Conservation (phyloP, 2,797 vertebrate genomes). For the Gymnocypris eckloni region DNA sequence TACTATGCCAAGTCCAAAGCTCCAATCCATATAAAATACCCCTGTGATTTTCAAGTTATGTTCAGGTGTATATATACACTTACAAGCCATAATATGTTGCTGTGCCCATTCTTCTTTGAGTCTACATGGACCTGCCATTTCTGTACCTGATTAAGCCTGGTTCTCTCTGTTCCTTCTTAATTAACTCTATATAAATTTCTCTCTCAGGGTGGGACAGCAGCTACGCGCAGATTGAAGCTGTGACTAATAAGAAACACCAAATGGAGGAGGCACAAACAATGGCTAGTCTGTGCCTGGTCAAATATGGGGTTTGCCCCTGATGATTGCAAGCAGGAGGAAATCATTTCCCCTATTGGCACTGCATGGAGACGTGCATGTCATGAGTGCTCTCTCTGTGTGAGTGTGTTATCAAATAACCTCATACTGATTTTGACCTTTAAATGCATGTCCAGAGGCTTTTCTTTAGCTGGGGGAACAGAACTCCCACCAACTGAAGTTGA, state of each 20-base stretch:
- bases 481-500: background rate
- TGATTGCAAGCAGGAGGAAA: conserved; percentile 55
- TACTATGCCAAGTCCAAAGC: too few relatives aligned
- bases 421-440: conserved; percentile 26
- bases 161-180: background rate
- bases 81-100: too few relatives aligned
- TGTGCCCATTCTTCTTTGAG: too few relatives aligned
- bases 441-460: conserved; percentile 16
- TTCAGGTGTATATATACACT: too few relatives aligned
- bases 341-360: conserved; percentile 47
- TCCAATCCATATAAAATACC: too few relatives aligned
- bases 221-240: conserved; percentile 31
- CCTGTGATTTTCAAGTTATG: too few relatives aligned
- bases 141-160: background rate
- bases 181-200: background rate
- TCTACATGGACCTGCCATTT: background rate
- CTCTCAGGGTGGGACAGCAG: conserved; percentile 32
- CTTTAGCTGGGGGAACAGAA: background rate
- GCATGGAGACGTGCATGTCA: background rate
- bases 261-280: conserved; percentile 50
- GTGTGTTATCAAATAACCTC: conserved; percentile 39
- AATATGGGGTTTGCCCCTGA: conserved; percentile 40
- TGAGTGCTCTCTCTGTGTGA: conserved; percentile 1
- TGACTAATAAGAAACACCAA: conserved; percentile 58
- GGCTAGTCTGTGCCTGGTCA: conserved; percentile 48